Conservation (phyloP, 2,113 vertebrate species). For the Ranitomeya imitator region DNA sequence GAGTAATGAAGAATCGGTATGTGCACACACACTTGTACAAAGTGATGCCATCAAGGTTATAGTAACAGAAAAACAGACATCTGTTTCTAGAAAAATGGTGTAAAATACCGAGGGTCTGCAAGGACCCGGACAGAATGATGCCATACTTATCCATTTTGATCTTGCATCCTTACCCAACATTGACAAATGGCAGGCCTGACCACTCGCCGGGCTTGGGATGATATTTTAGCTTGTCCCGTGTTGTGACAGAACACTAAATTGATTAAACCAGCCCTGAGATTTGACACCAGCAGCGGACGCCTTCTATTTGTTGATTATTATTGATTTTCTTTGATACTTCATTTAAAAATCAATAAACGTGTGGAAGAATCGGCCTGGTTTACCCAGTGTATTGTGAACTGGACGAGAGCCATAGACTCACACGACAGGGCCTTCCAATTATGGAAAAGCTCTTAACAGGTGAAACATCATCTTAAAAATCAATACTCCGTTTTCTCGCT, state of each 20-base stretch:
- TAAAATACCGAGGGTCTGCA: neutral
- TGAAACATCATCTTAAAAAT: constrained; percentile 83
- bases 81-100: neutral
- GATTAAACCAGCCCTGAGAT: constrained; percentile 78
- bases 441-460: constrained; percentile 97
- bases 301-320: constrained; percentile 99
- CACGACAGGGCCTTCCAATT: constrained; percentile 87
- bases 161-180: constrained; percentile 66
- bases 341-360: constrained; percentile 98
- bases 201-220: constrained; percentile 78
- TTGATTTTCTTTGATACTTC: constrained; percentile 98
- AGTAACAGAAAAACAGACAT: neutral
- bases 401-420: constrained; percentile 79
- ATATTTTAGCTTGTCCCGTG: constrained; percentile 80
- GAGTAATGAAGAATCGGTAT: neutral
- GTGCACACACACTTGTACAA: neutral
- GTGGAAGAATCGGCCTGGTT: constrained; percentile 91
- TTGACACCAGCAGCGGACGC: constrained; percentile 78
- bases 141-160: constrained; percentile 43
- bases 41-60: neutral
- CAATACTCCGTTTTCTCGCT: constrained; percentile 88
- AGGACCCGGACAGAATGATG: constrained; percentile 38
- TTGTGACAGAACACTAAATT: constrained; percentile 85
- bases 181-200: constrained; percentile 78
- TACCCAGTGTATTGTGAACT: constrained; percentile 86